A percentile compares a stretch with the other conserved stretches of the same genome.
Conservation (phyloP, 2,113 vertebrate genomes). For the Erpornis zantholeuca region DNA sequence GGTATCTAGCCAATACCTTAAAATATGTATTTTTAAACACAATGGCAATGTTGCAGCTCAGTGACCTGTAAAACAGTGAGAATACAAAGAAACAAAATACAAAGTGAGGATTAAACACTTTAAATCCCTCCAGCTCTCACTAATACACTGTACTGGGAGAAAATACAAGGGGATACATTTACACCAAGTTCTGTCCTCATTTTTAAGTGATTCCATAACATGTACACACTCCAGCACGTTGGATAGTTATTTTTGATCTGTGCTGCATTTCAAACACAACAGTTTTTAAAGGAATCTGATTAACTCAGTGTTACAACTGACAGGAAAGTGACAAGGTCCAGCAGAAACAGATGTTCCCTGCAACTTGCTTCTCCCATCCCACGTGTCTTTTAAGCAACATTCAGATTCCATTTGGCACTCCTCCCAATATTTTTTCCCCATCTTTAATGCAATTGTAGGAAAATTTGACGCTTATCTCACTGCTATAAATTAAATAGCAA, state of each 20-base stretch:
- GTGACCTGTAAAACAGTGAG: conserved; percentile 14
- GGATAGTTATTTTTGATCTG: conserved; percentile 17
- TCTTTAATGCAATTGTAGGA: conserved; percentile 31
- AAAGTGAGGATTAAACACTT: conserved; percentile 32
- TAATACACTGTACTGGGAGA: neutral
- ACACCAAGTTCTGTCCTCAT: neutral
- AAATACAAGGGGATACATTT: neutral
- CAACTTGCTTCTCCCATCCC: conserved; percentile 56
- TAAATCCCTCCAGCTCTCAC: neutral
- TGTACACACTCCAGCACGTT: neutral
- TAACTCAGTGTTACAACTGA: conserved; percentile 47
- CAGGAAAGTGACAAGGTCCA: conserved; percentile 40
- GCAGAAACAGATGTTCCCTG: conserved; percentile 65
- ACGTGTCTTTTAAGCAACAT: conserved; percentile 37
- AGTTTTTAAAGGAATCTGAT: conserved; percentile 34
- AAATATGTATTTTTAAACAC: conserved; percentile 31
- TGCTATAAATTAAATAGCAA: neutral
- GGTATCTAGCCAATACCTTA: neutral
- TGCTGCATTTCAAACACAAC: conserved; percentile 35
- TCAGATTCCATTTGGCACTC: conserved; percentile 61
- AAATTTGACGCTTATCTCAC: conserved; percentile 26
- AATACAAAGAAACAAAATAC: conserved; percentile 28
- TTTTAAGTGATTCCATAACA: conserved; percentile 11
- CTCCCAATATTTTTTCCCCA: neutral
- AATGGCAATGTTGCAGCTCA: conserved; percentile 32